Conservation (phyloP, 1,140 invertebrate species). For the Papilio xuthus region DNA sequence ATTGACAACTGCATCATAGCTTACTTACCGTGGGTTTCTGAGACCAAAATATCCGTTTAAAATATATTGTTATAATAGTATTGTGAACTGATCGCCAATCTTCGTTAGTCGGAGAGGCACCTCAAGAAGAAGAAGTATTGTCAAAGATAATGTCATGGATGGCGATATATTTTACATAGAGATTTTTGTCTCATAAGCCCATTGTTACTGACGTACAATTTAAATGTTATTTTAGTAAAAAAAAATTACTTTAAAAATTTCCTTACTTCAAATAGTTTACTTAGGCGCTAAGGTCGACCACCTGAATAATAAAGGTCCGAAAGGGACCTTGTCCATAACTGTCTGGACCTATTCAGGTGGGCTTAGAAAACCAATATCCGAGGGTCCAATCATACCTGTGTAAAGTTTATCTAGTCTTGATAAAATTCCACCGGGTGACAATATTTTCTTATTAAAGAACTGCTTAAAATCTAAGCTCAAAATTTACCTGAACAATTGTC, state of each 20-base stretch:
- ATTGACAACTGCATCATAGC: too few species aligned
- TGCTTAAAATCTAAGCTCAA: not conserved
- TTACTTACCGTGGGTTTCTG: too few species aligned
- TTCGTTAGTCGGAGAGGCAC: too few species aligned
- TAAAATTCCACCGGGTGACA: not conserved
- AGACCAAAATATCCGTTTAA: too few species aligned
- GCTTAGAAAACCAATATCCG: conserved; percentile 8
- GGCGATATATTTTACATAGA: too few species aligned
- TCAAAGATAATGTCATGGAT: too few species aligned
- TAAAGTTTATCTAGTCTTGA: not conserved
- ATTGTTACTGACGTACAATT: too few species aligned
- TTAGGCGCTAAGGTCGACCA: not conserved
- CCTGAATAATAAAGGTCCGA: not conserved
- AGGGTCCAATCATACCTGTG: not conserved
- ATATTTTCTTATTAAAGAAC: not conserved
- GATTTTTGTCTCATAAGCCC: too few species aligned
- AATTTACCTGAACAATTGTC: not conserved
- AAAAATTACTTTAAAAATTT: too few species aligned
- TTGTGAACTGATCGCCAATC: too few species aligned
- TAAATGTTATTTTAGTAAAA: not conserved
- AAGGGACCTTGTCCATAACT: not conserved
- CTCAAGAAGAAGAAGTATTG: too few species aligned
- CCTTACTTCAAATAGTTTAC: not conserved
- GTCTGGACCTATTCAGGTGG: not conserved
- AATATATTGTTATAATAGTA: too few species aligned